phyloP scores from a whole-genome alignment of 1,140 invertebrate genomes.

The Metaphire vulgaris region DNA sequence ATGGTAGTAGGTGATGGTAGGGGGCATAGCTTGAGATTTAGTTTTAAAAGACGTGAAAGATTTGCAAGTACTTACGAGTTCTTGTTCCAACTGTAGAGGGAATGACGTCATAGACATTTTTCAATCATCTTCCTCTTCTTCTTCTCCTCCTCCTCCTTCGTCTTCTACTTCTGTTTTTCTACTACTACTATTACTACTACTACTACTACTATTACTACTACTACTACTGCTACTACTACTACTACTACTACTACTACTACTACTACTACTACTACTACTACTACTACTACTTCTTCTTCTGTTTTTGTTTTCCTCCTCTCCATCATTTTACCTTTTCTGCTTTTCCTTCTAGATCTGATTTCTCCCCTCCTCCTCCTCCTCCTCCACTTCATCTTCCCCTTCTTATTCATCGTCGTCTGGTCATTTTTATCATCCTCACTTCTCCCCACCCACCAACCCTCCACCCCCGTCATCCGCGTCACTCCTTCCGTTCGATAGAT shows the following conservation, averaged over 20 bases:
- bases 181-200: conserved; percentile 36
- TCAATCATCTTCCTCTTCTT: background rate
- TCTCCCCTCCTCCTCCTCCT: conserved; percentile 34
- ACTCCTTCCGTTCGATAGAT: background rate
- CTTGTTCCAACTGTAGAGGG: too few relatives aligned
- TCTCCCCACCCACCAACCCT: conserved; percentile 11
- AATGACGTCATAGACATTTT: too few relatives aligned
- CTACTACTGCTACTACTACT: conserved; percentile 26
- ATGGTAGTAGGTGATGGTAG: too few relatives aligned
- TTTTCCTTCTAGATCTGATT: conserved; percentile 26
- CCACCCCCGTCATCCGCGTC: conserved; percentile 1
- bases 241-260: background rate
- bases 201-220: conserved; percentile 39
- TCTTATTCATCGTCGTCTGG: conserved; percentile 30
- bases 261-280: conserved; percentile 12
- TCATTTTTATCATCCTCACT: conserved; percentile 6
- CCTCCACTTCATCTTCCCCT: background rate
- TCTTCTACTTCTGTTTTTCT: conserved; percentile 26
- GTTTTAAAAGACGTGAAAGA: too few relatives aligned
- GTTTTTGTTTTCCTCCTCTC: conserved; percentile 3
- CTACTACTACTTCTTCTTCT: conserved; percentile 28
- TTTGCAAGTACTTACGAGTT: too few relatives aligned
- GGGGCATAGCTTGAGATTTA: too few relatives aligned
- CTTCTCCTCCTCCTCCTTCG: conserved; percentile 28
- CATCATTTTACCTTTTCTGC: background rate